Evolutionary conservation across 2,797 vertebrate species (phyloP).

Genomic region (Propithecus perrieri): DNA sequence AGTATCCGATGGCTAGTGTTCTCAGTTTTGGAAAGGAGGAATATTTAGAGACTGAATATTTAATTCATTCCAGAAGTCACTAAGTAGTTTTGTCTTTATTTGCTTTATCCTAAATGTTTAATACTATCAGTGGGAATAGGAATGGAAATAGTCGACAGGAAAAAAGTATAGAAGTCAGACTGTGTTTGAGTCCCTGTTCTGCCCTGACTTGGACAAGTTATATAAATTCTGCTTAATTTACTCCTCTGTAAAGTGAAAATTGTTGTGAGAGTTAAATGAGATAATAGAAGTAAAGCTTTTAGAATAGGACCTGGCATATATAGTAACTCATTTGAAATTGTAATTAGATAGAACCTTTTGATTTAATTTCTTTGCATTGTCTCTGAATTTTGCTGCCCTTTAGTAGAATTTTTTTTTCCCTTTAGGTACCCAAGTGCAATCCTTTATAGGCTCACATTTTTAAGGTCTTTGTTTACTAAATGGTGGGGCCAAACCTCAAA

Average conservation of each 20-base stretch:
- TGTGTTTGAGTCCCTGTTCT: conserved; percentile 20
- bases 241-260: not conserved
- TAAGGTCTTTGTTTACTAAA: conserved; percentile 22
- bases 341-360: conserved; percentile 40
- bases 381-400: not conserved
- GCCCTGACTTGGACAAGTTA: not conserved
- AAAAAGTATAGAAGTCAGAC: not conserved
- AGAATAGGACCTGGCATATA: not conserved
- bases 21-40: conserved; percentile 26
- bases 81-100: conserved; percentile 44
- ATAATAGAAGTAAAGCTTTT: not conserved
- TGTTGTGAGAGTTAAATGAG: conserved; percentile 38
- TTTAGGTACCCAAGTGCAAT: not conserved
- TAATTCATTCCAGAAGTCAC: conserved; percentile 14
- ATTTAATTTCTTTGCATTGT: not conserved
- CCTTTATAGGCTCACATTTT: not conserved
- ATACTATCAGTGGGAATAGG: not conserved
- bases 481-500: conserved; percentile 8
- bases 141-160: not conserved
- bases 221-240: conserved; percentile 48
- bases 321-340: conserved; percentile 34
- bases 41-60: conserved; percentile 9
- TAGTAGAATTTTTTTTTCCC: not conserved
- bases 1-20: conserved; percentile 6
- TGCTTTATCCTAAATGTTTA: conserved; percentile 19